phyloP scores from a whole-genome alignment of 2,797 vertebrate genomes.

The Danionella dracula region DNA sequence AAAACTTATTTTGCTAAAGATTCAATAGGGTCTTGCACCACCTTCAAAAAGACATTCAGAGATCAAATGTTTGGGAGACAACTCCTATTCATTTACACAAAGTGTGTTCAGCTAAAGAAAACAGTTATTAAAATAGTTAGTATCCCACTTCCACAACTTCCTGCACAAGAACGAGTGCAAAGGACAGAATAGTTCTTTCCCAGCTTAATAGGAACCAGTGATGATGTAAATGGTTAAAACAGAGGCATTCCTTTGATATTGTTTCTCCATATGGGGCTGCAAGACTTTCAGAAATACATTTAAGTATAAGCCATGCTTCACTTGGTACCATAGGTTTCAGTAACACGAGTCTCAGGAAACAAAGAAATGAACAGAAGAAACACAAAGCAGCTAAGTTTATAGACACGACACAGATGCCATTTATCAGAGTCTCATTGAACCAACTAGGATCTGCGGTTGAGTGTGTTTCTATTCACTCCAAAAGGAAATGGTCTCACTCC shows the following conservation, averaged over 20 bases:
- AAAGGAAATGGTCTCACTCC: constrained; percentile 20
- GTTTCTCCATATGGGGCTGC: constrained; percentile 5
- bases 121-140: no score
- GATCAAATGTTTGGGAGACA: no score
- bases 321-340: constrained; percentile 3
- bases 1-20: no score
- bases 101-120: no score
- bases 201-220: constrained; percentile 3
- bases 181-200: not conserved
- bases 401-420: constrained; percentile 6
- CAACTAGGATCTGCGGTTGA: constrained; percentile 16
- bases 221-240: constrained; percentile 21
- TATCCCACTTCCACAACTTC: not conserved
- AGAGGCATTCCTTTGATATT: constrained; percentile 19
- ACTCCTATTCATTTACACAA: no score
- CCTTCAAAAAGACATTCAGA: no score
- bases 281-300: not conserved
- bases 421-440: constrained; percentile 17
- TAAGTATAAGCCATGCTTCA: constrained; percentile 29
- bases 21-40: no score
- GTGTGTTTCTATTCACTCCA: constrained; percentile 31
- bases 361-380: not conserved
- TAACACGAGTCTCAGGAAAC: constrained; percentile 34
- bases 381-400: constrained; percentile 13
- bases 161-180: not conserved